These are phyloP conservation scores for Salvelinus fontinalis DNA, from an alignment of 2,113 vertebrate genomes.

Conservation along the genomic window DNA sequence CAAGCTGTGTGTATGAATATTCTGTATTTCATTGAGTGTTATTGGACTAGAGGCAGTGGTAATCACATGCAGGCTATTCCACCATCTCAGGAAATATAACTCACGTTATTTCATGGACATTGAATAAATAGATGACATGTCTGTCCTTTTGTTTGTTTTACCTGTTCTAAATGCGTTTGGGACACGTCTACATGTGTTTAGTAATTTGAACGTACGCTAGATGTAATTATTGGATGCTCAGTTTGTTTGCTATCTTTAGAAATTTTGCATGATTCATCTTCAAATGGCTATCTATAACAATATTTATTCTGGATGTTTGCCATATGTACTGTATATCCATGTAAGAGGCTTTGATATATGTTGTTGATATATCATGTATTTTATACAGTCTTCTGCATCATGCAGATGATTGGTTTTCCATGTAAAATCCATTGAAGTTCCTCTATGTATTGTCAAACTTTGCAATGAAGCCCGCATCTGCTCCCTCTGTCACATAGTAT, in stretches of 20 bases:
- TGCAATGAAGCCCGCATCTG: background rate
- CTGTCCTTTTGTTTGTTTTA: no score
- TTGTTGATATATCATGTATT: background rate
- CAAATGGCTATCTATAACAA: no score
- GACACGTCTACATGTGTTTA: background rate
- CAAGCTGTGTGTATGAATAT: no score
- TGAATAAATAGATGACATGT: background rate
- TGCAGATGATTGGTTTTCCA: no score
- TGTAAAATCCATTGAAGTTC: no score
- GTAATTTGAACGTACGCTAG: background rate
- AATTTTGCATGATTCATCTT: no score
- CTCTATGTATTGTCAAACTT: background rate
- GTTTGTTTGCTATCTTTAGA: no score
- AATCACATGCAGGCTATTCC: background rate
- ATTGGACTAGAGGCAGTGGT: background rate
- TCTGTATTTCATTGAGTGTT: no score
- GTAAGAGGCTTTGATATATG: background rate
- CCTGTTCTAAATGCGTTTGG: no score
- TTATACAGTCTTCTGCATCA: no score
- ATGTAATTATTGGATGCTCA: background rate
- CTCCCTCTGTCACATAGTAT: conserved; percentile 13
- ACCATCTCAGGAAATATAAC: background rate
- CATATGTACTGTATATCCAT: no score
- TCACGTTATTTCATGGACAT: background rate
- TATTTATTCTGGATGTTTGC: no score